Conservation (phyloP, 2,888 invertebrate species). For the Leistus spinibarbis region DNA sequence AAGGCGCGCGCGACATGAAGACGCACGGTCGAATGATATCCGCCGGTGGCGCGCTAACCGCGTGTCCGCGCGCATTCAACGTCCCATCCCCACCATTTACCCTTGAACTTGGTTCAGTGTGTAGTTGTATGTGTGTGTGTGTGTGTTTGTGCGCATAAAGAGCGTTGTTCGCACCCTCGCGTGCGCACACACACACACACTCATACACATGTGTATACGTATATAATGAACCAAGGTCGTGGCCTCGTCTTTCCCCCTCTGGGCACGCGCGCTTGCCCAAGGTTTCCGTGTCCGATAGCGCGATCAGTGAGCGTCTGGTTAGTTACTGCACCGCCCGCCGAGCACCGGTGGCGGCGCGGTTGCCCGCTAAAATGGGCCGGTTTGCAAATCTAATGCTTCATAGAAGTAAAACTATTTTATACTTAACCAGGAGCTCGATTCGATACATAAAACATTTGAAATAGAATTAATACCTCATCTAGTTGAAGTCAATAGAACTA, state of each 20-base stretch:
- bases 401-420: too few relatives aligned
- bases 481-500: too few relatives aligned
- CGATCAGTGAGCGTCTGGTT: neutral
- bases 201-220: neutral
- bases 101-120: slow-evolving; percentile 57
- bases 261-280: slow-evolving; percentile 28
- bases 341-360: slow-evolving; percentile 10
- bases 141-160: slow-evolving; percentile 14
- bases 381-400: too few relatives aligned
- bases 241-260: slow-evolving; percentile 29
- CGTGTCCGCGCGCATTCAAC: slow-evolving; percentile 46
- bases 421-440: too few relatives aligned
- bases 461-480: too few relatives aligned
- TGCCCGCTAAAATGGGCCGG: slow-evolving; percentile 9
- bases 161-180: slow-evolving; percentile 29
- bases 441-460: too few relatives aligned
- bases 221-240: slow-evolving; percentile 18
- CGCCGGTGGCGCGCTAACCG: slow-evolving; percentile 50
- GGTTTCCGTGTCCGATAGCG: slow-evolving; percentile 16
- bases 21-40: slow-evolving; percentile 41
- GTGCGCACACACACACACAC: slow-evolving; percentile 14
- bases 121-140: slow-evolving; percentile 41
- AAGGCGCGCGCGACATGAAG: slow-evolving; percentile 53
- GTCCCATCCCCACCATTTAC: slow-evolving; percentile 53
- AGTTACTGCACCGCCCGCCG: slow-evolving; percentile 9